Percentiles rank a stretch among this genome's conserved stretches.
Evolutionary conservation across 2,797 vertebrate genomes (phyloP).

Genomic region (Sebastolobus altivelis): DNA sequence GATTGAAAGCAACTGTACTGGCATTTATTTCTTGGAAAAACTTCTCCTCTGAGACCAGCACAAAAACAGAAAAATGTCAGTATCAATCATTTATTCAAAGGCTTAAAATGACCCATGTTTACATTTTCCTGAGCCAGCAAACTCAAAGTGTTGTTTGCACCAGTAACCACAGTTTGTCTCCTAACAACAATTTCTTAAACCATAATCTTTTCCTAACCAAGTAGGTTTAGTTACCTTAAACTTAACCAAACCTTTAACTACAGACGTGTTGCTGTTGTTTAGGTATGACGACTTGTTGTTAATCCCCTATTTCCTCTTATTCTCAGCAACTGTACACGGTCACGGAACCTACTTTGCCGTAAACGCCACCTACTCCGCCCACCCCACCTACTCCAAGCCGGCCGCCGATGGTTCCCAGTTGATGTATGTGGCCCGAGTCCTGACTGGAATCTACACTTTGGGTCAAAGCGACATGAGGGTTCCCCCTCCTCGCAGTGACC

Average conservation of each 20-base stretch:
- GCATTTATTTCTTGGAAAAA: background rate
- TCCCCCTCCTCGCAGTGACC: slow-evolving; percentile 26
- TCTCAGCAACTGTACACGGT: slow-evolving; percentile 67
- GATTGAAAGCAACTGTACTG: background rate
- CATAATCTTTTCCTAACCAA: background rate
- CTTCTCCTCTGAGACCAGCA: background rate
- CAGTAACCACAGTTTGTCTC: background rate
- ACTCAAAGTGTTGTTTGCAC: background rate
- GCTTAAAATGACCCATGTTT: background rate
- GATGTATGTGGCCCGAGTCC: slow-evolving; percentile 79
- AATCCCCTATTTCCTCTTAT: background rate
- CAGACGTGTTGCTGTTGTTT: background rate
- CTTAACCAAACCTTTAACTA: background rate
- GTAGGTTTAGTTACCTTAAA: background rate
- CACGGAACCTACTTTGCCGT: slow-evolving; percentile 80
- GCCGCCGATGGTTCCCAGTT: slow-evolving; percentile 63
- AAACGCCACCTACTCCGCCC: slow-evolving; percentile 70
- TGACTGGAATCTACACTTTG: slow-evolving; percentile 66
- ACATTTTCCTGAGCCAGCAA: no score
- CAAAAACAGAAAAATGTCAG: no score
- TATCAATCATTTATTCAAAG: no score
- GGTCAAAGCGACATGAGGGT: slow-evolving; percentile 46
- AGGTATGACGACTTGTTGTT: background rate
- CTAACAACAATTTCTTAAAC: background rate
- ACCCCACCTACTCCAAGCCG: slow-evolving; percentile 50